Percentiles rank a stretch among this genome's conserved stretches.
Evolutionary conservation across 2,113 vertebrate species (phyloP).

Genomic region (Gallinago undulata): DNA sequence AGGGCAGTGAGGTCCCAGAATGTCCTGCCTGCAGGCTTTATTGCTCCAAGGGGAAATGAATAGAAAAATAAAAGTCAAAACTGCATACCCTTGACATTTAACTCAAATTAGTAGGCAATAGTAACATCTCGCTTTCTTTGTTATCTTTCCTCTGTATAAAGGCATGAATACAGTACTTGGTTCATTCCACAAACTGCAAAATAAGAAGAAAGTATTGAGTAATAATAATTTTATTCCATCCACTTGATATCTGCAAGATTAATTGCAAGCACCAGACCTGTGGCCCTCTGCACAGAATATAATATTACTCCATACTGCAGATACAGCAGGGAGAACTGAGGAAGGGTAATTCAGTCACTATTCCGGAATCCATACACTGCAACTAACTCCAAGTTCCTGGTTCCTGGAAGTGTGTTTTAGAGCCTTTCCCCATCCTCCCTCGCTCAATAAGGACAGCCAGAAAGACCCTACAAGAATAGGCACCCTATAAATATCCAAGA

Average conservation of each 20-base stretch:
- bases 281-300: background rate
- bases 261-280: background rate
- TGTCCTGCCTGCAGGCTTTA: constrained; percentile 15
- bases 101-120: background rate
- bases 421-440: background rate
- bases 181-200: background rate
- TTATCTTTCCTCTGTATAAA: background rate
- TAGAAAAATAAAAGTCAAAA: constrained; percentile 19
- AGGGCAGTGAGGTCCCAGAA: constrained; percentile 22
- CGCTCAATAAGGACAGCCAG: background rate
- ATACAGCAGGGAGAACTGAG: background rate
- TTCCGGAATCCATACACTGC: background rate
- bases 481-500: constrained; percentile 47
- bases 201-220: background rate
- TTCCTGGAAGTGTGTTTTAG: background rate
- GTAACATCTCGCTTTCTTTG: background rate
- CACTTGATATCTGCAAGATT: background rate
- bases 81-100: background rate
- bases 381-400: background rate
- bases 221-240: background rate
- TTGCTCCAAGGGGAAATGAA: constrained; percentile 1
- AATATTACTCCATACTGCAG: background rate
- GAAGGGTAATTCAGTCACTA: background rate
- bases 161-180: background rate
- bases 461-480: constrained; percentile 10